A percentile compares a stretch with the other conserved stretches of the same genome.
phyloP scores from a whole-genome alignment of 2,113 vertebrate species.

The Halichoerus grypus region DNA sequence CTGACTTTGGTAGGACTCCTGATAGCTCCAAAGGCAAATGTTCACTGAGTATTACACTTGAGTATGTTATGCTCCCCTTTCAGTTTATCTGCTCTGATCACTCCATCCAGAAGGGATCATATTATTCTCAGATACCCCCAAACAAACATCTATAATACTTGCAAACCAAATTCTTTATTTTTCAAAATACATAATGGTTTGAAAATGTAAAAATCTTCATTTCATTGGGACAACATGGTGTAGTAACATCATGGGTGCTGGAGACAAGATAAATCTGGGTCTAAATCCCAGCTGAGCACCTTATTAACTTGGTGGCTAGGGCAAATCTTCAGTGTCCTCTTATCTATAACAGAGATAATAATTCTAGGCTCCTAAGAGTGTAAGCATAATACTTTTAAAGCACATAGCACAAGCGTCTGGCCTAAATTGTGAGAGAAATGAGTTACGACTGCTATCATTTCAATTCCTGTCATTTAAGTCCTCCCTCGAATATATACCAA shows the following conservation, averaged over 20 bases:
- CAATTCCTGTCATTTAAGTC: conserved; percentile 13
- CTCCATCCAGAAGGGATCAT: background rate
- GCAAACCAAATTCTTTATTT: background rate
- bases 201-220: background rate
- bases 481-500: background rate
- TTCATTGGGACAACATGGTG: background rate
- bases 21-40: background rate
- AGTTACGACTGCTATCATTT: background rate
- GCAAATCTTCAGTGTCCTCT: background rate
- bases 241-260: background rate
- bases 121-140: background rate
- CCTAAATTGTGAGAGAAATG: background rate
- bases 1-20: background rate
- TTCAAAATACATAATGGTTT: background rate
- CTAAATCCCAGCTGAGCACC: background rate
- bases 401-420: background rate
- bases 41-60: background rate
- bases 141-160: background rate
- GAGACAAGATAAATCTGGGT: background rate
- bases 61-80: background rate
- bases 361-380: background rate
- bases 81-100: background rate
- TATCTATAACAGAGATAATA: background rate
- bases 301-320: background rate
- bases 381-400: background rate